Evolutionary conservation across 2,888 invertebrate species (phyloP).

Genomic region (Campopleginae sp.): DNA sequence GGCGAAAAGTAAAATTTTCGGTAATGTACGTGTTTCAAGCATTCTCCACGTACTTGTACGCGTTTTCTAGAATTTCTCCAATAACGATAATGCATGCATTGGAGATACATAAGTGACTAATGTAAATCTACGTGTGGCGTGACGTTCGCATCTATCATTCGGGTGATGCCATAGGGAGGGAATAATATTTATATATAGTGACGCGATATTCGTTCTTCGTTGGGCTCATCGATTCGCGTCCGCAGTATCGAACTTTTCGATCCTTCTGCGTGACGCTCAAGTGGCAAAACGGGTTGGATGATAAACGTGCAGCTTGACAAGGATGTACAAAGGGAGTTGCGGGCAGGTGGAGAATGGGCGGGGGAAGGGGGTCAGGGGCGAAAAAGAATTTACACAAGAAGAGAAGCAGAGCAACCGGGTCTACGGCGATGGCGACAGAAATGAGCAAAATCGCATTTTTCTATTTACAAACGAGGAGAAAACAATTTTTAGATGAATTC

Average conservation of each 20-base stretch:
- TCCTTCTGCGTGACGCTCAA: conserved; percentile 47
- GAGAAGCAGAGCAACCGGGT: conserved; percentile 50
- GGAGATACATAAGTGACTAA: conserved; percentile 33
- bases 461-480: not conserved
- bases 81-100: conserved; percentile 10
- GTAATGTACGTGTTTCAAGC: not conserved
- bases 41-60: not conserved
- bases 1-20: not conserved
- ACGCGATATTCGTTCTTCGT: conserved; percentile 42
- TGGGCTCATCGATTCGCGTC: conserved; percentile 24
- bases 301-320: conserved; percentile 62
- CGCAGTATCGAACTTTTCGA: conserved; percentile 18
- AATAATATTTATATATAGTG: conserved; percentile 61
- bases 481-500: not conserved
- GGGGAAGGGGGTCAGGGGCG: not conserved
- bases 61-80: conserved; percentile 6
- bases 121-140: conserved; percentile 43
- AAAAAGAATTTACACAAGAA: conserved; percentile 17
- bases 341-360: not conserved
- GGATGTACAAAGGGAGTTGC: not conserved
- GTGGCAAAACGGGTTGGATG: conserved; percentile 58
- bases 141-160: conserved; percentile 65
- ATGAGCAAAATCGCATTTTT: conserved; percentile 35
- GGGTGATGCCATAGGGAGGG: conserved; percentile 37
- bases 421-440: conserved; percentile 42